Percentiles rank a stretch among this genome's conserved stretches.
Conservation (phyloP, 2,888 invertebrate genomes). For the Andrena bicolor region DNA sequence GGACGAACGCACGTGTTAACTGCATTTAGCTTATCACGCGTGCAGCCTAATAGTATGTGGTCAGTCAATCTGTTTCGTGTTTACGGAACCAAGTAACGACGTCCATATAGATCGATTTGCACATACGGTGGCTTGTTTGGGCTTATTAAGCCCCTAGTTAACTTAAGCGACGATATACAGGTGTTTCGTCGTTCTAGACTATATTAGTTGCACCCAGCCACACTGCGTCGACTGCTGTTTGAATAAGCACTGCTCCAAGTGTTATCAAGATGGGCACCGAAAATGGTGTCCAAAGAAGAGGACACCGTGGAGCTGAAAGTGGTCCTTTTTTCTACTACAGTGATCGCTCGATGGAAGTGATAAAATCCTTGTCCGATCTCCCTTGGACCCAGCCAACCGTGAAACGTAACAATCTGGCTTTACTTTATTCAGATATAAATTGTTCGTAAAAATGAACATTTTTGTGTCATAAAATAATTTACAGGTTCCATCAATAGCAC, state of each 20-base stretch:
- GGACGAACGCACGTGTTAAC: too few species aligned
- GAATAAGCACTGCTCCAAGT: constrained; percentile 11
- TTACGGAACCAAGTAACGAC: constrained; percentile 40
- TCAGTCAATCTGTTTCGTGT: constrained; percentile 41
- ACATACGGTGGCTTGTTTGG: constrained; percentile 47
- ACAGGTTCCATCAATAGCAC: too few species aligned
- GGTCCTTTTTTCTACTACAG: too few species aligned
- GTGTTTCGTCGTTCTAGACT: constrained; percentile 43
- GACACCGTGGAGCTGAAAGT: too few species aligned
- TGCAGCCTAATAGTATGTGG: constrained; percentile 33
- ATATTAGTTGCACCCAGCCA: constrained; percentile 17
- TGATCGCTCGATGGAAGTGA: too few species aligned
- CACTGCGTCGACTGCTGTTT: constrained; percentile 22
- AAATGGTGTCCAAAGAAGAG: too few species aligned
- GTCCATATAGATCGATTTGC: constrained; percentile 38
- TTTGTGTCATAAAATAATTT: too few species aligned
- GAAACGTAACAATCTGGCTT: too few species aligned
- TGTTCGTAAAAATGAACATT: too few species aligned
- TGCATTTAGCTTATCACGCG: not conserved
- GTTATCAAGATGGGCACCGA: constrained; percentile 11
- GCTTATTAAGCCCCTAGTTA: constrained; percentile 60
- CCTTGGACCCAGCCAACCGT: too few species aligned
- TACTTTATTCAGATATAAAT: too few species aligned
- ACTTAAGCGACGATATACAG: constrained; percentile 58
- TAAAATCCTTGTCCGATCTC: too few species aligned